Conservation (phyloP, 1,140 invertebrate species). For the Hylyphantes graminicola region DNA sequence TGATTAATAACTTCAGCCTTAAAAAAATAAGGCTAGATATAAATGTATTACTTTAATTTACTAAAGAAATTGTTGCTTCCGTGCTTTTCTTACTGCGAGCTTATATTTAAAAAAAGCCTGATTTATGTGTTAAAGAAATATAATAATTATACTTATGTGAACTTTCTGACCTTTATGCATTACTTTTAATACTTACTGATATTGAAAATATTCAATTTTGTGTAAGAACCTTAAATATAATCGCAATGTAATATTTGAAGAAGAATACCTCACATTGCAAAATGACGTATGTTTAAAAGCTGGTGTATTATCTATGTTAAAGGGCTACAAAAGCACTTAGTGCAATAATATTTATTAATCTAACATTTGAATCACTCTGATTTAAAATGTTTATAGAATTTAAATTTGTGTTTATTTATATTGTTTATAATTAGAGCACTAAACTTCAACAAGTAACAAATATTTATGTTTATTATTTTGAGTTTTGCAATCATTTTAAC, state of each 20-base stretch:
- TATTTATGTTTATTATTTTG: neutral
- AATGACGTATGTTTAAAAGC: slow-evolving; percentile 11
- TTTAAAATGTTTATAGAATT: slow-evolving; percentile 19
- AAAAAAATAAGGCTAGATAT: too few relatives aligned
- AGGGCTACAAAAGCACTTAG: slow-evolving; percentile 42
- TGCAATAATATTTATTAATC: slow-evolving; percentile 49
- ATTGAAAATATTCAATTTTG: slow-evolving; percentile 16
- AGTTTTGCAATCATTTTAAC: neutral
- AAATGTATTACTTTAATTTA: too few relatives aligned
- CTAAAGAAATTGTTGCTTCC: too few relatives aligned
- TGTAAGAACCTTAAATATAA: slow-evolving; percentile 9
- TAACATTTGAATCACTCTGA: slow-evolving; percentile 11
- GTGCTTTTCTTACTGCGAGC: too few relatives aligned
- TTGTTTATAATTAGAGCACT: neutral
- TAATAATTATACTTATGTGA: too few relatives aligned
- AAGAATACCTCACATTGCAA: slow-evolving; percentile 9
- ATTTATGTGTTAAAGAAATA: too few relatives aligned
- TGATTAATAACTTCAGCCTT: too few relatives aligned
- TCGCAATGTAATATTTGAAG: slow-evolving; percentile 1
- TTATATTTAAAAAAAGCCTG: too few relatives aligned
- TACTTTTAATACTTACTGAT: neutral
- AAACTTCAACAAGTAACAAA: too few relatives aligned
- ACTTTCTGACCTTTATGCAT: too few relatives aligned
- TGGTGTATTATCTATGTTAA: slow-evolving; percentile 34
- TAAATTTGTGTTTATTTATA: slow-evolving; percentile 15